These are phyloP conservation scores for Heteractis magnifica DNA, from an alignment of 92 coral and sea anemone species.

Conservation along the genomic window DNA sequence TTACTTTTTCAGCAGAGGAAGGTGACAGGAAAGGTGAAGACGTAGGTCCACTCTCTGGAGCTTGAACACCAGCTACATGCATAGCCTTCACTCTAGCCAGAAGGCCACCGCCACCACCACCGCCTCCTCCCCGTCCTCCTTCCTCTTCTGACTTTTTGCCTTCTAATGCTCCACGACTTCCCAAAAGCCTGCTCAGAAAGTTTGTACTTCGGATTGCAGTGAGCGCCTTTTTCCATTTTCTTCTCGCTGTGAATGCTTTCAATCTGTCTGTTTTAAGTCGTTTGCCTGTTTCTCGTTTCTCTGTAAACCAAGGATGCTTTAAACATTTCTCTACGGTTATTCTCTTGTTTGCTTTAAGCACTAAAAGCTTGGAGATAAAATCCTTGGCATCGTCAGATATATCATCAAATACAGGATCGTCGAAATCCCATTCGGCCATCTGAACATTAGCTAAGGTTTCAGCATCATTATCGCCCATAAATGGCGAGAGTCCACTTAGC, in stretches of 20 bases:
- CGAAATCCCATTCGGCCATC: conserved; percentile 94
- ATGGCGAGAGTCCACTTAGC: conserved; percentile 94
- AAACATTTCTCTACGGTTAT: conserved; percentile 67
- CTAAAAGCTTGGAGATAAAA: conserved; percentile 79
- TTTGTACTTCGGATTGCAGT: conserved; percentile 98
- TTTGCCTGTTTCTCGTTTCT: conserved; percentile 79
- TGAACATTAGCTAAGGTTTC: conserved; percentile 94
- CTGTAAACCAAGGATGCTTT: conserved; percentile 79
- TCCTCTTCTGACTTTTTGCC: conserved; percentile 39
- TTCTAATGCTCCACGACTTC: conserved; percentile 68
- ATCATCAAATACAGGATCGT: conserved; percentile 94
- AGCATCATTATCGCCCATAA: conserved; percentile 95
- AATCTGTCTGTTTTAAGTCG: conserved; percentile 82
- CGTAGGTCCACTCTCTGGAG: conserved; percentile 69
- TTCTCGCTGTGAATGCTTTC: conserved; percentile 96
- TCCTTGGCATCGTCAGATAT: conserved; percentile 82
- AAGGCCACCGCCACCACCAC: conserved; percentile 71
- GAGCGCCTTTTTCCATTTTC: conserved; percentile 97
- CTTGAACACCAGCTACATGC: conserved; percentile 95
- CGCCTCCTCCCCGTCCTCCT: conserved; percentile 43
- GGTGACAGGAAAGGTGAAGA: conserved; percentile 87
- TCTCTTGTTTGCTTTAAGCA: conserved; percentile 65
- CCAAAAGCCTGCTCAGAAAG: conserved; percentile 89
- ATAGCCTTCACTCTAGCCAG: conserved; percentile 91
- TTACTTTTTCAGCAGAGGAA: conserved; percentile 63